These are phyloP conservation scores for Naso thynnoides DNA, from an alignment of 2,797 vertebrate species.

Conservation along the genomic window DNA sequence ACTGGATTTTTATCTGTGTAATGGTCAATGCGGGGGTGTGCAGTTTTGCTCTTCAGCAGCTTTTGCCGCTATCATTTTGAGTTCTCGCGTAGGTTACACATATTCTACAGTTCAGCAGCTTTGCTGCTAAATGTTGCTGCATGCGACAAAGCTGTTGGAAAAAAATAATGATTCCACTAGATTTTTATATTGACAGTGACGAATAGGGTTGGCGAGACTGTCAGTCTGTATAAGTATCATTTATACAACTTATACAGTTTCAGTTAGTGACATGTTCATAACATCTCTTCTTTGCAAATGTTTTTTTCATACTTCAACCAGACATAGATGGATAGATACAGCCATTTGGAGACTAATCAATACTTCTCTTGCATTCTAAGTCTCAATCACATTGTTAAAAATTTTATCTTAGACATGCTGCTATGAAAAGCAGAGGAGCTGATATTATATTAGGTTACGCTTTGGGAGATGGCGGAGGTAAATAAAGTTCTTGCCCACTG, in stretches of 20 bases:
- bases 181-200: background rate
- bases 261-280: background rate
- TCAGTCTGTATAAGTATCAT: background rate
- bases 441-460: background rate
- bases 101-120: background rate
- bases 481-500: background rate
- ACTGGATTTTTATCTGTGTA: conserved; percentile 9
- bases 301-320: too few species aligned
- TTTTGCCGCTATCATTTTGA: background rate
- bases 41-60: conserved; percentile 7
- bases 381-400: too few species aligned
- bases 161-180: background rate
- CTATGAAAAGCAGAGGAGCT: background rate
- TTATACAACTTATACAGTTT: background rate
- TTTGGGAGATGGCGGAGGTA: background rate
- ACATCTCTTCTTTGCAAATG: conserved; percentile 1
- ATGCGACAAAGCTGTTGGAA: background rate
- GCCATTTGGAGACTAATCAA: background rate
- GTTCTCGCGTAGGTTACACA: background rate
- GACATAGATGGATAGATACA: background rate
- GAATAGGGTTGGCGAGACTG: background rate
- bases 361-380: background rate
- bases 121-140: background rate
- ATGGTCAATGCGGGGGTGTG: conserved; percentile 1
- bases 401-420: background rate